phyloP scores from a whole-genome alignment of 2,888 invertebrate species.

The Gryllus longicercus region DNA sequence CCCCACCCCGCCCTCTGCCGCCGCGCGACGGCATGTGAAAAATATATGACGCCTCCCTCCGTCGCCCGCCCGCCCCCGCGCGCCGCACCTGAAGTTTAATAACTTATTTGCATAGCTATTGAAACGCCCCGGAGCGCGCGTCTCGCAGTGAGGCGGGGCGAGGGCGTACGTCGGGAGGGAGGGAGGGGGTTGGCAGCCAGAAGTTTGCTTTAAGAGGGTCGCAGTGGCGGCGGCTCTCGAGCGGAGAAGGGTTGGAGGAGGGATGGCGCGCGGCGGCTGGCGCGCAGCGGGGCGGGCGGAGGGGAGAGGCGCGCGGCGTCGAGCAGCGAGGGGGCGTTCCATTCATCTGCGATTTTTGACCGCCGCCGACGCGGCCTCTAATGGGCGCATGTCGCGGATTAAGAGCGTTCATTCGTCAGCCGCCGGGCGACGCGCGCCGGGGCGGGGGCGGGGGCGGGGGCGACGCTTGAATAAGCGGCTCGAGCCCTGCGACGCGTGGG shows the following conservation, averaged over 20 bases:
- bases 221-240: conserved; percentile 11
- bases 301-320: background rate
- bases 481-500: too few relatives aligned
- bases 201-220: conserved; percentile 30
- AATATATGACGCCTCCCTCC: conserved; percentile 32
- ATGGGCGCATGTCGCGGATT: conserved; percentile 17
- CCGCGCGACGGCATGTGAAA: conserved; percentile 28
- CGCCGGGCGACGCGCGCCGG: background rate
- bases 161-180: conserved; percentile 25
- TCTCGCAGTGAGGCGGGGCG: background rate
- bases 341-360: conserved; percentile 26
- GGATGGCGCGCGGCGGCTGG: background rate
- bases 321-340: conserved; percentile 23
- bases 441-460: background rate
- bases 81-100: conserved; percentile 34
- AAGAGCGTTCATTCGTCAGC: conserved; percentile 9
- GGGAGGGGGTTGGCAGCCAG: conserved; percentile 28
- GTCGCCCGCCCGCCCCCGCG: background rate
- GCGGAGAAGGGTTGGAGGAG: conserved; percentile 21
- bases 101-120: conserved; percentile 34
- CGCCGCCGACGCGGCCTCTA: conserved; percentile 8
- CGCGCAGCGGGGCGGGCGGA: background rate
- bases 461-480: background rate
- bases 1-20: background rate
- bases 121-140: conserved; percentile 23